phyloP scores from a whole-genome alignment of 2,113 vertebrate species.

The Semnornis frantzii region DNA sequence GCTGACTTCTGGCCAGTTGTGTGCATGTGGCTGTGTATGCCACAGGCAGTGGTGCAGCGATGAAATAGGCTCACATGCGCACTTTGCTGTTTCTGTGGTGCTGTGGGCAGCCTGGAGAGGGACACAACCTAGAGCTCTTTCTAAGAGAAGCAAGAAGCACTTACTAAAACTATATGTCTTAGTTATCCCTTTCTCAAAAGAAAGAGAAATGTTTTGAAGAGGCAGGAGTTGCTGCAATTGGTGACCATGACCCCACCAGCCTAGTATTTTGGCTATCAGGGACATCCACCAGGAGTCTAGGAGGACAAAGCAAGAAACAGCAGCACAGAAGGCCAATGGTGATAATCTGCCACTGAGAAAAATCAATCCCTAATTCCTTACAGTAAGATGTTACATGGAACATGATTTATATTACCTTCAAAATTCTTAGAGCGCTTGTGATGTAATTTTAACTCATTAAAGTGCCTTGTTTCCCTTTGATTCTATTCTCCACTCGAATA shows the following conservation, averaged over 20 bases:
- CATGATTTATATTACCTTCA: neutral
- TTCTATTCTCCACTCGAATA: neutral
- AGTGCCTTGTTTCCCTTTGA: neutral
- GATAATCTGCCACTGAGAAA: neutral
- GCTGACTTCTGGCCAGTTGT: neutral
- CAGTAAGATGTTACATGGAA: neutral
- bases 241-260: neutral
- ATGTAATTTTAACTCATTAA: neutral
- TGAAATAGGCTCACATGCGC: fast-evolving
- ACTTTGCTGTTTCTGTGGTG: neutral
- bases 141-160: neutral
- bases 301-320: neutral
- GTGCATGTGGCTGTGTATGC: neutral
- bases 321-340: neutral
- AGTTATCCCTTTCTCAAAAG: neutral
- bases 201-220: neutral
- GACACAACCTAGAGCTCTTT: fast-evolving
- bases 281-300: neutral
- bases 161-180: neutral
- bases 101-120: neutral
- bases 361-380: neutral
- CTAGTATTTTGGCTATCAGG: neutral
- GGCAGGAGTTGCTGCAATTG: neutral
- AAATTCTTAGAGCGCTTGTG: neutral
- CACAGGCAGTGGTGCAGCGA: neutral